Conservation (phyloP, 2,113 vertebrate genomes). For the Corapipo altera region DNA sequence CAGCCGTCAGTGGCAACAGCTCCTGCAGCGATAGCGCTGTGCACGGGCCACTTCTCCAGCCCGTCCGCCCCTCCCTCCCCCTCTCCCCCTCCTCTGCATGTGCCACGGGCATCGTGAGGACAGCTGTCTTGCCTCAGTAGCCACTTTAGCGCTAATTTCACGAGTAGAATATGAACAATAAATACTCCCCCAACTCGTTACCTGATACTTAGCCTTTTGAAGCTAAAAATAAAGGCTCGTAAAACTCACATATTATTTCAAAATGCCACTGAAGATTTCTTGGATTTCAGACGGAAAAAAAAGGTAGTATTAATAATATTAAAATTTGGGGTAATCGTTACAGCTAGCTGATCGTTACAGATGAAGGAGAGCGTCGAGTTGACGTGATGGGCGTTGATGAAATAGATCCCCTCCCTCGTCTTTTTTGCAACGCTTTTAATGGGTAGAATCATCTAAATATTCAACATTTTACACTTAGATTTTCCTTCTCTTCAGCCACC, state of each 20-base stretch:
- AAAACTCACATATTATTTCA: neutral
- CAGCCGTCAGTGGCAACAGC: neutral
- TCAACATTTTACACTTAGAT: neutral
- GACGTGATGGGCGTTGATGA: neutral
- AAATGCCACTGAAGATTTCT: neutral
- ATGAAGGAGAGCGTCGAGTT: neutral
- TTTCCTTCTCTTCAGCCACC: neutral
- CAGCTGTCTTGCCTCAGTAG: slow-evolving; percentile 6
- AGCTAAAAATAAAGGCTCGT: slow-evolving; percentile 48
- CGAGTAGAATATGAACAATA: slow-evolving; percentile 48
- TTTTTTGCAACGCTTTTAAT: neutral
- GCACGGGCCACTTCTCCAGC: neutral
- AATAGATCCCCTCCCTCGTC: neutral
- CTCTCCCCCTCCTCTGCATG: neutral
- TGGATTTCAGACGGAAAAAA: neutral
- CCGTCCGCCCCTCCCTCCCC: neutral
- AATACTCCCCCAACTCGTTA: neutral
- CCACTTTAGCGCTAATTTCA: slow-evolving; percentile 51
- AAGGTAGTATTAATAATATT: neutral
- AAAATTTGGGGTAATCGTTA: neutral
- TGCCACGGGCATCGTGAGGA: neutral
- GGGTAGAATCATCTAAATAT: neutral
- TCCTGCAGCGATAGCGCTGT: neutral
- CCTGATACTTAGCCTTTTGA: slow-evolving; percentile 13
- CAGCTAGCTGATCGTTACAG: neutral